Evolutionary conservation across 2,797 vertebrate species (phyloP).

Genomic region (Pseudopleuronectes americanus): DNA sequence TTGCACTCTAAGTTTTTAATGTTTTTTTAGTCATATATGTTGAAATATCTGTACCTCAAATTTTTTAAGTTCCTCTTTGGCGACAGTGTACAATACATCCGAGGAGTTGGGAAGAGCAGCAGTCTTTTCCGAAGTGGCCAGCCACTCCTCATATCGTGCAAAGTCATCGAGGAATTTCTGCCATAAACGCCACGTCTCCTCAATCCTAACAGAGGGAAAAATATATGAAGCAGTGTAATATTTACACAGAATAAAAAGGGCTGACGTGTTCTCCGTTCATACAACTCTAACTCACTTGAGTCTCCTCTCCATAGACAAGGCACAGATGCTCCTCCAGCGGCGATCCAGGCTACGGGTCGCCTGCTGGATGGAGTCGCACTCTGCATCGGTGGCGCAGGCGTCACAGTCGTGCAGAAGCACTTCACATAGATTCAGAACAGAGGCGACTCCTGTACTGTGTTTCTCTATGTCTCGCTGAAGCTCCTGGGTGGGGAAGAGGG

Average conservation of each 20-base stretch:
- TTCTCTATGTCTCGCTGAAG: conserved; percentile 98
- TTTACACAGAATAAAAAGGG: not conserved
- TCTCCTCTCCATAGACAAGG: conserved; percentile 96
- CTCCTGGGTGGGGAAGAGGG: conserved; percentile 79
- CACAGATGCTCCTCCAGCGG: conserved; percentile 98
- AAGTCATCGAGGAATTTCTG: conserved; percentile 98
- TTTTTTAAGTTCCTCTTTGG: conserved; percentile 98
- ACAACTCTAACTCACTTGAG: conserved; percentile 84
- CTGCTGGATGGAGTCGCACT: conserved; percentile 99
- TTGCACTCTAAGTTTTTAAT: not conserved
- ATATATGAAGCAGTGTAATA: not conserved
- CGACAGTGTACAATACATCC: conserved; percentile 94
- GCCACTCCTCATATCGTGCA: conserved; percentile 94
- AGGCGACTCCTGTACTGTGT: conserved; percentile 96
- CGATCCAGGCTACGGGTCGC: conserved; percentile 95
- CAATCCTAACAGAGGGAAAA: conserved; percentile 85
- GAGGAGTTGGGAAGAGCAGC: conserved; percentile 96
- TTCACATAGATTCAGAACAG: conserved; percentile 95
- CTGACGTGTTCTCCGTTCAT: fast-evolving
- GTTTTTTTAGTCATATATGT: not conserved
- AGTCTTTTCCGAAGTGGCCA: conserved; percentile 90
- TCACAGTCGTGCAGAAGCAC: conserved; percentile 99
- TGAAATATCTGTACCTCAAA: conserved; percentile 80
- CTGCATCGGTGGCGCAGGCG: conserved; percentile 93
- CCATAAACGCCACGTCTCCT: conserved; percentile 98